Evolutionary conservation across 2,113 vertebrate species (phyloP).

Genomic region (Malurus cyaneus): DNA sequence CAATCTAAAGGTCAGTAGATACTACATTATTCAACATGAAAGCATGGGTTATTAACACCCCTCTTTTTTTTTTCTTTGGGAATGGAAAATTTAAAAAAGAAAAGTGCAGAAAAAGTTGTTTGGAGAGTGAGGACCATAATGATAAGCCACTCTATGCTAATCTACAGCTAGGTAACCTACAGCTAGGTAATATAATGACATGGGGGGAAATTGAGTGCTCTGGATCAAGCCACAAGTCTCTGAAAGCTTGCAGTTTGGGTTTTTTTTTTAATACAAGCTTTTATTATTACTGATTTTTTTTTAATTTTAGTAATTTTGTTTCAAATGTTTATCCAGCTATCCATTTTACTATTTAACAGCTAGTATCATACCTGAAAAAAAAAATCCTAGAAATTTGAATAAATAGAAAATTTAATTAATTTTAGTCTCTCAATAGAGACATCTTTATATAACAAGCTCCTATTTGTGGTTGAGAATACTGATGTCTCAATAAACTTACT

Average conservation of each 20-base stretch:
- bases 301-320: not conserved
- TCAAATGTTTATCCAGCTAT: not conserved
- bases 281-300: not conserved
- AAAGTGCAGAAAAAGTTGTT: not conserved
- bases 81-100: not conserved
- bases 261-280: not conserved
- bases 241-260: not conserved
- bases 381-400: not conserved
- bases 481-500: too few species aligned
- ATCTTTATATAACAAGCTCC: not conserved
- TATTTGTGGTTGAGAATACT: not conserved
- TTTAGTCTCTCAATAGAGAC: not conserved
- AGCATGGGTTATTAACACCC: not conserved
- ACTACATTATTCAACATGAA: not conserved
- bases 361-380: not conserved
- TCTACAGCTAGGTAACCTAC: not conserved
- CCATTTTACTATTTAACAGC: not conserved
- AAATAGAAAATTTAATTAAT: not conserved
- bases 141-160: not conserved
- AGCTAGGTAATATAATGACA: not conserved
- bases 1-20: not conserved
- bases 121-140: not conserved
- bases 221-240: not conserved
- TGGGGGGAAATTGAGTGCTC: not conserved
- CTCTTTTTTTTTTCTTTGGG: not conserved